A percentile compares a stretch with the other conserved stretches of the same genome.
These are phyloP conservation scores for Portunus trituberculatus DNA, from an alignment of 1,140 invertebrate genomes.

Conservation along the genomic window DNA sequence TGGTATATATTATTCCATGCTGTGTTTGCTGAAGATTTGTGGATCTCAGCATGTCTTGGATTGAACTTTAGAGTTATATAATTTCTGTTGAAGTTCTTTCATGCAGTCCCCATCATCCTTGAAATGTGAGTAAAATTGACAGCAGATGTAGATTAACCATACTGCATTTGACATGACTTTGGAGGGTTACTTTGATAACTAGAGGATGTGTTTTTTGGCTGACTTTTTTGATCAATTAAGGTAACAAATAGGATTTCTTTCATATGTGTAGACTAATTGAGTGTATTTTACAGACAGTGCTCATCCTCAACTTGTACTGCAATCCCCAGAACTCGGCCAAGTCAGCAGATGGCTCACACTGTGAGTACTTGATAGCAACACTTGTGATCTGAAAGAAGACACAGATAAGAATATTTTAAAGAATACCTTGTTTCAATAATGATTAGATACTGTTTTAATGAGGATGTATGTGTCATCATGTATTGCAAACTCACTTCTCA, in stretches of 20 bases:
- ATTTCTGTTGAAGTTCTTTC: slow-evolving; percentile 18
- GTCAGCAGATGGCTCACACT: slow-evolving; percentile 91
- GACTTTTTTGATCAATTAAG: too few relatives aligned
- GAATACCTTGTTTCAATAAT: neutral
- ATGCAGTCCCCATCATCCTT: neutral
- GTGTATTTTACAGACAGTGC: slow-evolving; percentile 89
- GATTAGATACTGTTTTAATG: too few relatives aligned
- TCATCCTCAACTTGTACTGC: slow-evolving; percentile 98
- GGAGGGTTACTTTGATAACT: too few relatives aligned
- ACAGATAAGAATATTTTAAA: neutral
- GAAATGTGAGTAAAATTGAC: slow-evolving; percentile 23
- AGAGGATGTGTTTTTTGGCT: too few relatives aligned
- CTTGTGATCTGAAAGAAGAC: neutral
- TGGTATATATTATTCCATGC: neutral
- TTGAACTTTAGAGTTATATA: neutral
- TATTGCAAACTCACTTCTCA: too few relatives aligned
- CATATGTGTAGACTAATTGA: neutral
- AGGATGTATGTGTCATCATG: too few relatives aligned
- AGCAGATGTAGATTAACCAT: neutral
- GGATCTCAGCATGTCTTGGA: neutral
- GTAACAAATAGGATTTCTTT: too few relatives aligned
- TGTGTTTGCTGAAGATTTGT: neutral
- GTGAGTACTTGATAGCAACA: slow-evolving; percentile 58
- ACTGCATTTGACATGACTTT: slow-evolving; percentile 18
- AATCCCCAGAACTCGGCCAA: slow-evolving; percentile 99